Conservation (phyloP, 2,888 invertebrate species). For the Athalia circularis region DNA sequence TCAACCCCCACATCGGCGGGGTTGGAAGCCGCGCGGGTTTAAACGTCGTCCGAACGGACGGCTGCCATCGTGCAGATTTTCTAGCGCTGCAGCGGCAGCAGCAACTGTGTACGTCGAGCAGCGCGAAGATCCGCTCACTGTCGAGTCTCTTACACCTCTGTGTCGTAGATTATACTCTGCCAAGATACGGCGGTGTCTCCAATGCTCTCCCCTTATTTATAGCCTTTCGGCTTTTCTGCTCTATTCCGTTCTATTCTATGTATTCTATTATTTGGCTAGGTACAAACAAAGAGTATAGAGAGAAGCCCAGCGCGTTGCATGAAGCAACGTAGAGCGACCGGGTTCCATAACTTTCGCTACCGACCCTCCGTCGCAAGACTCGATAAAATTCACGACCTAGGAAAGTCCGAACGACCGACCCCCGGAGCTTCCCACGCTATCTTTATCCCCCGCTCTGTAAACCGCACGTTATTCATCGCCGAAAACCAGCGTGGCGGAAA, state of each 20-base stretch:
- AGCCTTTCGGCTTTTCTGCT: conserved; percentile 30
- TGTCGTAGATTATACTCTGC: conserved; percentile 41
- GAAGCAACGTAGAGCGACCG: background rate
- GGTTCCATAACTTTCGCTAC: too few relatives aligned
- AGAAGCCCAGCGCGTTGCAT: background rate
- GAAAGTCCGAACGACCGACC: too few relatives aligned
- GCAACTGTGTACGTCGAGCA: background rate
- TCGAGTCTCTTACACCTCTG: conserved; percentile 46
- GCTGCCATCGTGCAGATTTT: background rate
- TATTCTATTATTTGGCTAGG: background rate
- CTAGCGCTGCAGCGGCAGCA: background rate
- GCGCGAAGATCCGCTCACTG: conserved; percentile 40
- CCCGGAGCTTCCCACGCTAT: too few relatives aligned
- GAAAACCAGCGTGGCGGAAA: too few relatives aligned
- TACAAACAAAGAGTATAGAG: background rate
- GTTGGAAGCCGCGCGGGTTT: too few relatives aligned
- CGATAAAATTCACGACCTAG: too few relatives aligned
- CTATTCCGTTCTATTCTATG: conserved; percentile 47
- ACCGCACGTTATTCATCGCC: too few relatives aligned
- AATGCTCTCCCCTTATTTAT: conserved; percentile 45
- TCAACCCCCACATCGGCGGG: conserved; percentile 12
- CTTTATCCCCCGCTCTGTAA: too few relatives aligned
- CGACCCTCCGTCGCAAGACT: too few relatives aligned
- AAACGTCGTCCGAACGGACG: too few relatives aligned
- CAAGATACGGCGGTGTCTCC: conserved; percentile 37